Conservation (phyloP, 2,888 invertebrate species). For the Phorcus lineatus region DNA sequence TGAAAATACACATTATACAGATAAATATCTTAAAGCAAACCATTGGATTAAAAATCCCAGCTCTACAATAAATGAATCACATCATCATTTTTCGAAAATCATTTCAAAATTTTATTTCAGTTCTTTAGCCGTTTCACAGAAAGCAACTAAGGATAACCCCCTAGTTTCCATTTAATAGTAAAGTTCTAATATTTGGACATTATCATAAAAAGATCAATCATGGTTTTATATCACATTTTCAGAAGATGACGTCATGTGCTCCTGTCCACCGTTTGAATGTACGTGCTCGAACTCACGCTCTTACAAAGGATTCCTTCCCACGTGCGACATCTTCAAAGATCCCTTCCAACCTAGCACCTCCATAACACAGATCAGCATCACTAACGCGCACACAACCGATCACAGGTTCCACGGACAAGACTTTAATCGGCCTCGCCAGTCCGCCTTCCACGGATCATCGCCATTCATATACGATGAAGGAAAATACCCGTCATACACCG, state of each 20-base stretch:
- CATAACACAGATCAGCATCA: constrained; percentile 49
- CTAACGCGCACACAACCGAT: constrained; percentile 41
- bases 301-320: constrained; percentile 32
- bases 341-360: constrained; percentile 26
- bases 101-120: no score
- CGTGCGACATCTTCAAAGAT: constrained; percentile 27
- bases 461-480: background rate
- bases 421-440: constrained; percentile 3
- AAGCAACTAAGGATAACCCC: no score
- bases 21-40: no score
- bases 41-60: no score
- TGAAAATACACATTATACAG: no score
- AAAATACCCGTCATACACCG: background rate
- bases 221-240: constrained; percentile 28
- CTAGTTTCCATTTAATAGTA: no score
- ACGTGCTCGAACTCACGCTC: constrained; percentile 50
- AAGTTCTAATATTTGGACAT: no score
- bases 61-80: no score
- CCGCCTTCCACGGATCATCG: background rate
- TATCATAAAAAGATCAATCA: no score
- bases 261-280: constrained; percentile 70
- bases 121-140: no score
- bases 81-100: no score
- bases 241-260: constrained; percentile 65
- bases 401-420: constrained; percentile 31